Base-by-base conservation (phyloP, 2,888 invertebrate genomes). In the Apeira syringaria region DNA sequence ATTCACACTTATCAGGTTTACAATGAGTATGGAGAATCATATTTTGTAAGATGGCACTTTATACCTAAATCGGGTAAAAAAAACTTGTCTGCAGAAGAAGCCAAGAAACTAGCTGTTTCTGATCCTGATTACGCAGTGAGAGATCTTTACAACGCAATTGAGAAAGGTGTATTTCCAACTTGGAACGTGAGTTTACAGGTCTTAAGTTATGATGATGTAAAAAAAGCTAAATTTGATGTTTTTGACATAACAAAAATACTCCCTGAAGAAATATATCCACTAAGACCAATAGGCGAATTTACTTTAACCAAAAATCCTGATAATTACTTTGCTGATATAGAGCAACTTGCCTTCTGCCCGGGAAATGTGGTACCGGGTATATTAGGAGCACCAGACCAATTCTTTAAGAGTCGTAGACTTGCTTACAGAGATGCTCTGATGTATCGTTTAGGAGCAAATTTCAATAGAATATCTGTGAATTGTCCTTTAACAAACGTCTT, bases 221-320 rank as follows among this genome's bases (percentile, higher is more conserved):
- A 94, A 57, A 92, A 90, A 5, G 93, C 91, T 63, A 91, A 90
- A 52, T 96, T 93, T 83, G 97, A 98, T 86, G 97, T 97, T 0
- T 98, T 98, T 76, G 98, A 98, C 75, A 78, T 97, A 25, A 97
- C 97, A 1, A 97, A 96, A 91, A 84, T 95, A 2, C 96, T 97
- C 95, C 92, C 96, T 0, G 74, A 41, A 3, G 81, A 83, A 8
- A 94, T 96, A 3, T 97, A 89, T 77, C 97, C 97, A 0, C 81
- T 97, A 42, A 93, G 95, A 43, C 94, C 93, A 0, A 94, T 97
- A 0, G 98, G 98, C 0, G 93, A 93, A 71, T 65, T 97, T 52
- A 94, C 94, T 0, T 83, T 98, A 12, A 94, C 98, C 75, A 92
- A 94, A 48, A 97, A 97, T 79, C 96, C 97, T 0, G 91, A 91